These are phyloP conservation scores for Trissolcus basalis DNA, from an alignment of 1,140 invertebrate species.

Conservation along the genomic window DNA sequence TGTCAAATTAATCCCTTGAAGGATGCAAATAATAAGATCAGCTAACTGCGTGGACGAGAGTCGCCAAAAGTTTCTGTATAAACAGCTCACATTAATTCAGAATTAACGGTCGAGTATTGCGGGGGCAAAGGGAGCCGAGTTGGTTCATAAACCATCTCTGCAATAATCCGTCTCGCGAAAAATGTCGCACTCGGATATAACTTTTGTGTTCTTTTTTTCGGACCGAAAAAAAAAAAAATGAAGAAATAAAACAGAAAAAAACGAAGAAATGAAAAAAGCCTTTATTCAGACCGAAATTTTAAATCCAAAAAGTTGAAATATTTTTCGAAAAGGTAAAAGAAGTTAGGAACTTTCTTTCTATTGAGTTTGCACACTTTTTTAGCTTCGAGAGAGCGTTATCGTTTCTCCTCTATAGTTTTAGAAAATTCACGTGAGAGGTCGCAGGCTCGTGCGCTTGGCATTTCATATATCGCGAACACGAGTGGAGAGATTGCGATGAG, in stretches of 20 bases:
- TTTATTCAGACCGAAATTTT: too few species aligned
- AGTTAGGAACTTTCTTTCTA: too few species aligned
- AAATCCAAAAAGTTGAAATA: too few species aligned
- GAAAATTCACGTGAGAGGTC: constrained; percentile 55
- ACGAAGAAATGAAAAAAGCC: not conserved
- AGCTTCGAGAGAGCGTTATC: constrained; percentile 13
- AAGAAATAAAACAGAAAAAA: too few species aligned
- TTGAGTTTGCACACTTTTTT: too few species aligned
- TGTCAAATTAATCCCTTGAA: constrained; percentile 17
- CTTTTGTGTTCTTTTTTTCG: not conserved
- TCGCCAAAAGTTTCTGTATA: constrained; percentile 20
- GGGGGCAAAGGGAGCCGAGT: constrained; percentile 16
- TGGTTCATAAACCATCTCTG: constrained; percentile 22
- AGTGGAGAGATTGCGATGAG: constrained; percentile 50
- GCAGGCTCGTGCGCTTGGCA: constrained; percentile 31
- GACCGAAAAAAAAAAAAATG: too few species aligned
- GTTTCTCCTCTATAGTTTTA: constrained; percentile 50
- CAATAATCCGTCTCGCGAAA: constrained; percentile 20
- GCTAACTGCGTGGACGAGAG: constrained; percentile 14
- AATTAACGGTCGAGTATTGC: constrained; percentile 48
- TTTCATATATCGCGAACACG: constrained; percentile 38
- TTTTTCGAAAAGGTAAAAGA: too few species aligned
- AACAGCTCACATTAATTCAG: constrained; percentile 46
- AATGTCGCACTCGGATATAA: not conserved
- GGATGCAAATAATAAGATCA: constrained; percentile 34